These are phyloP conservation scores for Antennarius maculatus DNA, from an alignment of 2,797 vertebrate species.

Conservation along the genomic window DNA sequence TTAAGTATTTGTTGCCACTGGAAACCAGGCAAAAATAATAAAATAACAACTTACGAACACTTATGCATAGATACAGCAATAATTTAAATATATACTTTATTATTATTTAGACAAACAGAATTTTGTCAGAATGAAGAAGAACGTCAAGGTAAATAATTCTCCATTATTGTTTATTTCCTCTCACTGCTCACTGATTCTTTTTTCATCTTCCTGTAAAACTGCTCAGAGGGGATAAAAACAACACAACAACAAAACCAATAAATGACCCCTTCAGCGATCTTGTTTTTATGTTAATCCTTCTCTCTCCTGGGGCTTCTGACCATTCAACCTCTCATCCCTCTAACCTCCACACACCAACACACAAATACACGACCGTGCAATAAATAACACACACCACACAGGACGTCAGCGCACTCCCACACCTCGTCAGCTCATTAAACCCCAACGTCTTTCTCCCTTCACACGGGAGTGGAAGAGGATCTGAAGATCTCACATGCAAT, in stretches of 20 bases:
- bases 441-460: conserved; percentile 2
- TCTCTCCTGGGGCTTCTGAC: neutral
- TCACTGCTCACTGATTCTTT: neutral
- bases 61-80: neutral
- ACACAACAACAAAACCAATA: no score
- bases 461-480: neutral
- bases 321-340: neutral
- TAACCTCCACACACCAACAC: conserved; percentile 34
- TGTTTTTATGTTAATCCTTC: neutral
- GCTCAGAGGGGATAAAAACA: neutral
- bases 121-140: neutral
- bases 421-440: conserved; percentile 13
- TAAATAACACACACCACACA: conserved; percentile 41
- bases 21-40: neutral
- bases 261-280: neutral
- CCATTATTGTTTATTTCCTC: neutral
- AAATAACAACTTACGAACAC: conserved; percentile 10
- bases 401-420: conserved; percentile 33
- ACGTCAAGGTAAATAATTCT: neutral
- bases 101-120: neutral
- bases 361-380: conserved; percentile 35
- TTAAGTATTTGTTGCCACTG: conserved; percentile 14
- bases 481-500: conserved; percentile 18
- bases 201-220: no score
- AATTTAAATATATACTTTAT: neutral